Evolutionary conservation across 2,888 invertebrate species (phyloP), one percentile per base, ranked within the genome.

Genomic region (Pseudanteris insignis): DNA sequence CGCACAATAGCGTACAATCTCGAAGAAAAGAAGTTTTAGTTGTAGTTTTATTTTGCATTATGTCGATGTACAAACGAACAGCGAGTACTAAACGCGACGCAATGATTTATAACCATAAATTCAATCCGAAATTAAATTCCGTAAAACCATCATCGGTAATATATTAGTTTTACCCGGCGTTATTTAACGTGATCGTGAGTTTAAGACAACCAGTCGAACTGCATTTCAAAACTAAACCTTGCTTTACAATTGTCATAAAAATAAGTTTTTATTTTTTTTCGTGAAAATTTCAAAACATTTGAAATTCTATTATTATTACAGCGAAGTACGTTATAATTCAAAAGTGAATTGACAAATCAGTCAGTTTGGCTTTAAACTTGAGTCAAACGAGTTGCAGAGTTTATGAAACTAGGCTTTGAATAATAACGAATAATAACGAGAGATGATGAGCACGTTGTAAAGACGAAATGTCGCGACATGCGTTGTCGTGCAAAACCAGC

Each of bases 1-100:
- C 46, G 64, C 68, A 74, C 72, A 72, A 74, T 74, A 68, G 67
- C 54, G 47, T 60, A 43, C 34, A 60, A 46, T 51, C 41, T 48
- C 67, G 69, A 70, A 63, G 72, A 71, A 74, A 75, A 74, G 75
- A 76, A 75, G 76, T 74, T 68, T 71, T 68, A 18, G 67, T 72
- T 73, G 68, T 70, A 74, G 71, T 72, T 55, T 63, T 62, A 64
- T 67, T 63, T 63, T 63, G 65, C 68, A 67, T 65, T 65, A 68
- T 61, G 67, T 63, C 64, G 54, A 65, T 65, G 59, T 67, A 69
- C 68, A 70, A 67, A 68, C 69, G 68, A 70, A 69, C 47, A n/a
- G 40, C 61, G 65, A 68, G 70, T 69, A 68, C 67, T 68, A 61
- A 58, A 50, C 37, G 28, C 30, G 14, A 36, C 21, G 11, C 14